These are phyloP conservation scores for Listrodromus nycthemerus DNA, from an alignment of 2,888 invertebrate genomes.

Conservation along the genomic window DNA sequence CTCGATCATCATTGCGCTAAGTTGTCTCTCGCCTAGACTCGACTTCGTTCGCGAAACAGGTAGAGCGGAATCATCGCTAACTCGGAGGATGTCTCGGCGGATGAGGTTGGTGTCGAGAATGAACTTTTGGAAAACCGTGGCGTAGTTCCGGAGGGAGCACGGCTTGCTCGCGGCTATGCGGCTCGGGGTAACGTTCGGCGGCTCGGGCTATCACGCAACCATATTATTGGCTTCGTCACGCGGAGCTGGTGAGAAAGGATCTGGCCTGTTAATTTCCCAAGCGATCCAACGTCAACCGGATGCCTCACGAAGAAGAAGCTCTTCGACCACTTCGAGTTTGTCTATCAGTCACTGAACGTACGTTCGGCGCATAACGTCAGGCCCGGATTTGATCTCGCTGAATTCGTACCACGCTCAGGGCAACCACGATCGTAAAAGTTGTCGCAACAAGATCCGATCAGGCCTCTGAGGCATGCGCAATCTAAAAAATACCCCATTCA, in stretches of 20 bases:
- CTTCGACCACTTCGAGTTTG: neutral
- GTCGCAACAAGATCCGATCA: neutral
- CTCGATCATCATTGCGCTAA: conserved; percentile 39
- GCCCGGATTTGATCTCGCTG: neutral
- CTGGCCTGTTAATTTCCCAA: neutral
- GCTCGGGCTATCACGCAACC: no score
- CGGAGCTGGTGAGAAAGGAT: neutral
- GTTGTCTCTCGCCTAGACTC: conserved; percentile 1
- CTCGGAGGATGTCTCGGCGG: neutral
- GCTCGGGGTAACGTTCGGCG: neutral
- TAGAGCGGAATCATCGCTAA: neutral
- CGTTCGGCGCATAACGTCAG: neutral
- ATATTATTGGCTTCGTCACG: neutral
- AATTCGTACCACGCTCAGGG: neutral
- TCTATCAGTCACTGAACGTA: neutral
- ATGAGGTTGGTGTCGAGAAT: neutral
- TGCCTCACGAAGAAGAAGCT: neutral
- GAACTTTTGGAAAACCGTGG: neutral
- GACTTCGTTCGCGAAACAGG: neutral
- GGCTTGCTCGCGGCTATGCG: neutral
- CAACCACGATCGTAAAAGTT: neutral
- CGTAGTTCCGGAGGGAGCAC: neutral
- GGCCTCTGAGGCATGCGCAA: neutral
- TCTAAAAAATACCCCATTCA: neutral
- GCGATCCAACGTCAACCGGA: neutral